Conservation (phyloP, 2,888 invertebrate species). For the Lasiommata megera region DNA sequence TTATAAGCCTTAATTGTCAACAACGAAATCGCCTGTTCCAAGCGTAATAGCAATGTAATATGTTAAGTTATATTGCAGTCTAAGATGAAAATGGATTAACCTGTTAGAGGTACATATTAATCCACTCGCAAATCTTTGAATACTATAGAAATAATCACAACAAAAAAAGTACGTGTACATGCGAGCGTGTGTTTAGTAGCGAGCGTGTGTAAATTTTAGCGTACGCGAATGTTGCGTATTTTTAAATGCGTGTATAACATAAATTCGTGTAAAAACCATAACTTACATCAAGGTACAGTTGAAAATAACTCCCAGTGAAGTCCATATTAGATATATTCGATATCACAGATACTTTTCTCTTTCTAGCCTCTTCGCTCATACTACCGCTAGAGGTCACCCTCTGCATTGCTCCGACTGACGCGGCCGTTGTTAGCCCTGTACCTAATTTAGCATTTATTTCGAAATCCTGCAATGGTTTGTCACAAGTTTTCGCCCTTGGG, state of each 20-base stretch:
- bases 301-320: constrained; percentile 87
- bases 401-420: constrained; percentile 74
- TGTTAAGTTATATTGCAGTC: too few relatives aligned
- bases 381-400: constrained; percentile 74
- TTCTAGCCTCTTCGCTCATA: constrained; percentile 74
- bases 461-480: constrained; percentile 71
- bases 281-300: constrained; percentile 85
- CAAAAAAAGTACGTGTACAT: neutral
- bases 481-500: constrained; percentile 73
- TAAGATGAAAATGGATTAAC: too few relatives aligned
- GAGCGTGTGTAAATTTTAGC: neutral
- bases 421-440: constrained; percentile 62
- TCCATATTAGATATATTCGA: constrained; percentile 88
- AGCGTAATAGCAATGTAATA: too few relatives aligned
- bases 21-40: too few relatives aligned
- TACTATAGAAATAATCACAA: too few relatives aligned
- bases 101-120: too few relatives aligned
- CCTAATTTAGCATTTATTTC: constrained; percentile 54
- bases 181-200: too few relatives aligned
- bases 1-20: too few relatives aligned
- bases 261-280: neutral
- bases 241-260: neutral
- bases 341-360: constrained; percentile 84
- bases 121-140: too few relatives aligned
- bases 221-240: neutral